Base-by-base conservation (phyloP, 1,140 invertebrate species). In the Lepidotrigona ventralis region DNA sequence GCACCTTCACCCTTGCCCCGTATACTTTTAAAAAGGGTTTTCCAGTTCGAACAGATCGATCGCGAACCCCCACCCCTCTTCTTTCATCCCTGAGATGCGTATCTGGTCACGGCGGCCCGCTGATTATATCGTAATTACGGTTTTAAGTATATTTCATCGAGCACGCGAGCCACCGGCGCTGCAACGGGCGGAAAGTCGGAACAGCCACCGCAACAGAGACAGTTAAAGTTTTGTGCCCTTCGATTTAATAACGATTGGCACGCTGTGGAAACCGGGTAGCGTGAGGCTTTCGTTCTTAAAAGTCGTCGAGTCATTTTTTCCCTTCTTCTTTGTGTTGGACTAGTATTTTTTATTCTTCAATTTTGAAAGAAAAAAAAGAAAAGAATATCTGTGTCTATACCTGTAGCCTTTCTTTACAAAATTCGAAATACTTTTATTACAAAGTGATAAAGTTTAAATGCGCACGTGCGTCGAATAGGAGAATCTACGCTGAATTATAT, bases 101-200 rank as follows among this genome's bases (percentile, higher is more conserved):
- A 93, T 93, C 92, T 93, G 91, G 92, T 91, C 92, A 92, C 91
- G 91, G 90, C 90, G 91, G 89, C 86, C 58, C 89, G 89, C 88
- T 90, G 91, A 93, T 93, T 93, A 90, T 92, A 93, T 93, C 91
- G 91, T 92, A 92, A 93, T 93, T 92, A 92, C 91, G 88, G 90
- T 89, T 92, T 91, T 91, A 91, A 93, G 92, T 92, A 93, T 93
- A 93, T 92, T 92, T 92, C 91, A 91, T 92, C 90, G 86, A 89
- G 89, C 92, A 93, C 92, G 92, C 92, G 89, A 93, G 71, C 86
- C 33, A 39, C 80, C 21, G 33, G 53, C 53, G 39, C 33, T 33
- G 51, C n/a, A 53, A n/a, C 51, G 15, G 72, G 19, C 70, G 29
- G n/a, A 21, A 64, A 17, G 66, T 12, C 23, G 58, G 58, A 60